Evolutionary conservation across 2,888 invertebrate species (phyloP).

Genomic region (Oegoconia quadripuncta): DNA sequence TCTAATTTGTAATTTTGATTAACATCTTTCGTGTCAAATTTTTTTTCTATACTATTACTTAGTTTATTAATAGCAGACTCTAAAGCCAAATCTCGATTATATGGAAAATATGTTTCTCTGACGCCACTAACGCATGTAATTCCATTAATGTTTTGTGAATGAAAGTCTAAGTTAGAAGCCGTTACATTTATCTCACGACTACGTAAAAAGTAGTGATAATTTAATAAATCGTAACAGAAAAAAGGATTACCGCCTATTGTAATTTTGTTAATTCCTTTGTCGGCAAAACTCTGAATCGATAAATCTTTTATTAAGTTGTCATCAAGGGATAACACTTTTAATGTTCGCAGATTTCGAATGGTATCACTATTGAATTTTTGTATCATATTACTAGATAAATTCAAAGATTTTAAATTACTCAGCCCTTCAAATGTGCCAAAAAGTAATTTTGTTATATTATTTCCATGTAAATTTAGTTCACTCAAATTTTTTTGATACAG

Average conservation of each 20-base stretch:
- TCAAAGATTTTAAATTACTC: slow-evolving; percentile 14
- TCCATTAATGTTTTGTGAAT: slow-evolving; percentile 29
- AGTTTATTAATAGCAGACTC: background rate
- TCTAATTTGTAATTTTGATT: background rate
- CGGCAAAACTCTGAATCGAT: slow-evolving; percentile 16
- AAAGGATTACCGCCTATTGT: slow-evolving; percentile 26
- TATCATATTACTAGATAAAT: slow-evolving; percentile 22
- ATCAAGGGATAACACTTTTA: slow-evolving; percentile 24
- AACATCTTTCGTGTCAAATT: background rate
- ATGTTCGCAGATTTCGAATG: too few species aligned
- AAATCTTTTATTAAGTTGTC: slow-evolving; percentile 20
- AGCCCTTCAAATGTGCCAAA: slow-evolving; percentile 26
- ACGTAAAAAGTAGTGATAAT: slow-evolving; percentile 16
- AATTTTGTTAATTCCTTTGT: slow-evolving; percentile 11
- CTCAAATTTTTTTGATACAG: slow-evolving; percentile 14
- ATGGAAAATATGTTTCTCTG: slow-evolving; percentile 2
- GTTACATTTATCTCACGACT: slow-evolving; percentile 15
- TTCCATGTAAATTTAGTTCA: slow-evolving; percentile 17
- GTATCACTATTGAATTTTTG: slow-evolving; percentile 21
- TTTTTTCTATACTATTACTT: background rate
- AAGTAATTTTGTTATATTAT: slow-evolving; percentile 20
- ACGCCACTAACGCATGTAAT: slow-evolving; percentile 30
- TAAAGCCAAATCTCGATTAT: background rate
- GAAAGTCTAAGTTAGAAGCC: slow-evolving; percentile 23
- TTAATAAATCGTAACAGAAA: slow-evolving; percentile 20